These are phyloP conservation scores for Noctua janthe DNA, from an alignment of 2,888 invertebrate genomes.

Conservation along the genomic window DNA sequence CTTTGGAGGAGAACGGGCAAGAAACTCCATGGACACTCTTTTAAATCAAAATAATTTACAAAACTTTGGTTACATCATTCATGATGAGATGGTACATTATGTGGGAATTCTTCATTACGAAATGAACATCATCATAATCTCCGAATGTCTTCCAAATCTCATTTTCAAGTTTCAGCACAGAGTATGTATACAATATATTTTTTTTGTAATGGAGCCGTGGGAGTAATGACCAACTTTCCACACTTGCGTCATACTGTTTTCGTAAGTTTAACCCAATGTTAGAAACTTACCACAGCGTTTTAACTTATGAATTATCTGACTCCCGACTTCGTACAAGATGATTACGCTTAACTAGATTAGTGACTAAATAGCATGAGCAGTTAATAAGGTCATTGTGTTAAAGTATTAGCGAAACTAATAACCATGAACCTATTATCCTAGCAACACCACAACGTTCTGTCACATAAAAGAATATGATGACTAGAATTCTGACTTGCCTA, in stretches of 20 bases:
- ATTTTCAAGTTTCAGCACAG: not conserved
- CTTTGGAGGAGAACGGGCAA: too few species aligned
- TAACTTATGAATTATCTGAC: not conserved
- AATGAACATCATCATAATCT: not conserved
- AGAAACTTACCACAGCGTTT: not conserved
- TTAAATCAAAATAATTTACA: too few species aligned
- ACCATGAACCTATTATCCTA: slow-evolving; percentile 32
- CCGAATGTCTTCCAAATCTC: not conserved
- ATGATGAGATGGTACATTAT: too few species aligned
- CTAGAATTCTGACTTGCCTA: not conserved
- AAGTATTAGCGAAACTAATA: slow-evolving; percentile 55
- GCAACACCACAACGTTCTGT: not conserved
- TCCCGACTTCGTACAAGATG: not conserved
- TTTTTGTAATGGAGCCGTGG: not conserved
- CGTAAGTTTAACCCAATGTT: not conserved
- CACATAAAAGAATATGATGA: slow-evolving; percentile 12
- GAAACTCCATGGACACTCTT: too few species aligned
- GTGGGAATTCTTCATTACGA: not conserved
- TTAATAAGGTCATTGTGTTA: slow-evolving; percentile 30
- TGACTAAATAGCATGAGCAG: not conserved
- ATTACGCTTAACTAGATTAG: slow-evolving; percentile 29
- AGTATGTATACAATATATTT: not conserved
- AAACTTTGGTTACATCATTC: too few species aligned
- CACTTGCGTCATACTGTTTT: not conserved
- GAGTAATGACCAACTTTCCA: not conserved